phyloP scores from a whole-genome alignment of 2,797 vertebrate genomes.

The Tenualosa ilisha region DNA sequence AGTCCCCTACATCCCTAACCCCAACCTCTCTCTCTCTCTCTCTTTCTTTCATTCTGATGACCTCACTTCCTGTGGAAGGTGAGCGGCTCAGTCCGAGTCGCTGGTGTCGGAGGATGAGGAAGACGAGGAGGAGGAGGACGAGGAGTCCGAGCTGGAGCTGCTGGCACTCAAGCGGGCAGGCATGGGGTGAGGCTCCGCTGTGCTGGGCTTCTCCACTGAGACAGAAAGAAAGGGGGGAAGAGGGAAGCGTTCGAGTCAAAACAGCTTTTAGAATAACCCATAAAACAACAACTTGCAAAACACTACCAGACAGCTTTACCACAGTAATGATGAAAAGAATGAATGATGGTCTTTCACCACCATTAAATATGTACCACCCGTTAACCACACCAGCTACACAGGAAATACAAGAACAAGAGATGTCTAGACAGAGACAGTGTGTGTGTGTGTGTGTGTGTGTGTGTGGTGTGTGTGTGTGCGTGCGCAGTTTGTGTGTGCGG shows the following conservation, averaged over 20 bases:
- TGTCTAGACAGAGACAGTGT: neutral
- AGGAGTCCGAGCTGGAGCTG: slow-evolving; percentile 91
- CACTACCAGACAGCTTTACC: no score
- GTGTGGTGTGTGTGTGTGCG: neutral
- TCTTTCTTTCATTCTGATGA: neutral
- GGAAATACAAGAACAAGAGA: neutral
- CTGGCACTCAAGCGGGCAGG: slow-evolving; percentile 88
- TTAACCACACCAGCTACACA: no score
- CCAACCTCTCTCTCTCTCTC: slow-evolving; percentile 17
- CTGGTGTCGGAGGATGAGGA: slow-evolving; percentile 90
- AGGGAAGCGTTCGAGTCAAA: no score
- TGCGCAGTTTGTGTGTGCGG: no score
- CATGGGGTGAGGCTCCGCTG: slow-evolving; percentile 64
- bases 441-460: neutral
- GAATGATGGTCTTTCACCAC: neutral
- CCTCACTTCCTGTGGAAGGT: neutral
- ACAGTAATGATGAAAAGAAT: no score
- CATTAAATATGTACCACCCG: neutral
- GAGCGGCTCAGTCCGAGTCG: slow-evolving; percentile 79
- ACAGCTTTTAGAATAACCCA: no score
- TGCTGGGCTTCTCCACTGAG: slow-evolving; percentile 81
- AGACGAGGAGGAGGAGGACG: slow-evolving; percentile 81
- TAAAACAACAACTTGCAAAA: no score
- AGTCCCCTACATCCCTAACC: no score
- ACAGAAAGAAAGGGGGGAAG: neutral